Conservation (phyloP, 2,888 invertebrate species). For the Heteromurus nitidus region DNA sequence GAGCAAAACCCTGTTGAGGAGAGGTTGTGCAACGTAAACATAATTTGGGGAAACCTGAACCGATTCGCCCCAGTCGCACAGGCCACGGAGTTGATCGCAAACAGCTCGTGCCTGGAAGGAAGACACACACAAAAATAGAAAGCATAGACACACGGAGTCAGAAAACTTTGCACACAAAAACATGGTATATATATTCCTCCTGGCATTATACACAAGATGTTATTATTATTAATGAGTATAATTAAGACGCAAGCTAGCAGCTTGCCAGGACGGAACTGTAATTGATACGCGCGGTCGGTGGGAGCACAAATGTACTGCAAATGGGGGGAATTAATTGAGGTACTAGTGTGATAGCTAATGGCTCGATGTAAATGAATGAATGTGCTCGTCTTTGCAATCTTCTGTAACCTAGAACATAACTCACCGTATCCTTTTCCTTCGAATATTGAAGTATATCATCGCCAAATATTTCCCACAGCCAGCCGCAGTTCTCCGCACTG, state of each 20-base stretch:
- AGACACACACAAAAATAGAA: conserved; percentile 6
- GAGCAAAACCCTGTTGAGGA: conserved; percentile 82
- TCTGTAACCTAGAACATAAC: no score
- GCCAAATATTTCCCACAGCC: conserved; percentile 62
- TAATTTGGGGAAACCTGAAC: conserved; percentile 83
- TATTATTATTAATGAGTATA: conserved; percentile 62
- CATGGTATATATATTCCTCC: background rate
- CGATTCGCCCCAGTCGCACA: conserved; percentile 84
- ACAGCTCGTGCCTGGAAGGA: conserved; percentile 75
- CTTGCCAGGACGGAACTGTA: conserved; percentile 39
- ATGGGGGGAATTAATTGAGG: conserved; percentile 52
- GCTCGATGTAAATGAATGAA: no score
- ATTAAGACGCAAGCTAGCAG: conserved; percentile 35
- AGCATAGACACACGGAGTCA: background rate
- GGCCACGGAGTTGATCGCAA: conserved; percentile 81
- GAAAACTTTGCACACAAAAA: background rate
- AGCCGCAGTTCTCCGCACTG: conserved; percentile 42
- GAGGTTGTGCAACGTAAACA: conserved; percentile 84
- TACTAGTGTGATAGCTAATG: background rate
- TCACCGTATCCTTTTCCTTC: conserved; percentile 37
- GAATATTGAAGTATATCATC: conserved; percentile 50
- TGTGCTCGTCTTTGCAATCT: no score
- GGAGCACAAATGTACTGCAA: conserved; percentile 43
- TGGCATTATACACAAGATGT: conserved; percentile 8
- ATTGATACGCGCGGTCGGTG: conserved; percentile 58